Evolutionary conservation across 1,140 invertebrate species (phyloP).

Genomic region (Latrodectus geometricus): DNA sequence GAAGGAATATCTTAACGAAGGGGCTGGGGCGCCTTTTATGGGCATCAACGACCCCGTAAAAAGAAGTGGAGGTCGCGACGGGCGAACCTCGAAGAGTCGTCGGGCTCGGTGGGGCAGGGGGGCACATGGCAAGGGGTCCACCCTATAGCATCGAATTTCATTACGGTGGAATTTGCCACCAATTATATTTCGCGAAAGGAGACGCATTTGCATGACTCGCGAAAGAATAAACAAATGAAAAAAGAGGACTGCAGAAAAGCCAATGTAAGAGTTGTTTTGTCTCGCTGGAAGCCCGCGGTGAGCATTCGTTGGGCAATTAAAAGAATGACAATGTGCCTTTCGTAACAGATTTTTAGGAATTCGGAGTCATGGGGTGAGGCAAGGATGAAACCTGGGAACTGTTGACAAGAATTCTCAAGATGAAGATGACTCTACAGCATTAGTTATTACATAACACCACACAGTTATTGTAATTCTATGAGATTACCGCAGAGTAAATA

Average conservation of each 20-base stretch:
- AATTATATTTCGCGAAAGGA: slow-evolving; percentile 37
- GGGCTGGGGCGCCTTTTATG: slow-evolving; percentile 38
- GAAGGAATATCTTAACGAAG: slow-evolving; percentile 5
- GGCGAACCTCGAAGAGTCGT: slow-evolving; percentile 11
- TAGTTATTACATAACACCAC: no score
- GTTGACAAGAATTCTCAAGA: no score
- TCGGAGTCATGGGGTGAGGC: background rate
- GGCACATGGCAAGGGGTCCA: background rate
- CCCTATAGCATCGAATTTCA: slow-evolving; percentile 23
- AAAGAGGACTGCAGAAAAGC: background rate
- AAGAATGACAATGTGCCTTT: background rate
- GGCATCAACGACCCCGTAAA: slow-evolving; percentile 48
- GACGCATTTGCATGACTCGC: slow-evolving; percentile 31
- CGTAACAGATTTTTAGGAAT: background rate
- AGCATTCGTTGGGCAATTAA: background rate
- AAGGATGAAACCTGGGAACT: background rate
- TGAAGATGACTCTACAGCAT: no score
- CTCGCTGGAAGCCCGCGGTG: background rate
- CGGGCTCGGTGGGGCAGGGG: slow-evolving; percentile 7
- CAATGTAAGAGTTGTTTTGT: background rate
- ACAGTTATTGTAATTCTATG: no score
- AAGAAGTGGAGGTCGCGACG: slow-evolving; percentile 4
- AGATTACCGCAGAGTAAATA: no score
- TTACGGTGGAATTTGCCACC: slow-evolving; percentile 41
- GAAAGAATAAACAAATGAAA: background rate